Percentiles rank a stretch among this genome's conserved stretches.
Conservation (phyloP, 2,888 invertebrate species). For the Patella caerulea region DNA sequence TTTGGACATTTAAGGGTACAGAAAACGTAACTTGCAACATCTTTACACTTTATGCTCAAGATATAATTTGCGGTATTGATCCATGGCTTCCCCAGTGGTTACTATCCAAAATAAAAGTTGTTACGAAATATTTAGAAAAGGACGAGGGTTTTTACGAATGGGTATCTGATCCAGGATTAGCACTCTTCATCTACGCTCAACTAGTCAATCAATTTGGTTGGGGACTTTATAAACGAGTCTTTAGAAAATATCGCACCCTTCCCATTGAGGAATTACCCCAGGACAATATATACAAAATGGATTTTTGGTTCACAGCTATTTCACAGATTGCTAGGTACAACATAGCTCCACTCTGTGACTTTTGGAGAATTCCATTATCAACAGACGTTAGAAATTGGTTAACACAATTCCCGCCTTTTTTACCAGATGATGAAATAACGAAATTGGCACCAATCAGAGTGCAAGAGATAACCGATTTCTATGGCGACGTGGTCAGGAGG, state of each 20-base stretch:
- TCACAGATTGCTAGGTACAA: not conserved
- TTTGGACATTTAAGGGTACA: not conserved
- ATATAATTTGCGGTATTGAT: not conserved
- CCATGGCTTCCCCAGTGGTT: not conserved
- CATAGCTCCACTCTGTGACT: not conserved
- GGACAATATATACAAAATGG: not conserved
- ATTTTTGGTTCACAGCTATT: not conserved
- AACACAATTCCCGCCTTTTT: not conserved
- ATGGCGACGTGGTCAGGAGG: not conserved
- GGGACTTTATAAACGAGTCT: not conserved
- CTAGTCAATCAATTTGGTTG: not conserved
- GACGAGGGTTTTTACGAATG: not conserved
- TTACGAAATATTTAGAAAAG: not conserved
- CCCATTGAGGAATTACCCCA: not conserved
- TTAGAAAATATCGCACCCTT: not conserved
- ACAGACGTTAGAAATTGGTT: not conserved
- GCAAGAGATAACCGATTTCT: not conserved
- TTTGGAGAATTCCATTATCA: conserved; percentile 1
- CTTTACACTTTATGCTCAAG: not conserved
- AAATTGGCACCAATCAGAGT: not conserved
- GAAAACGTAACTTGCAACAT: not conserved
- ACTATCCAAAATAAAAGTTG: not conserved
- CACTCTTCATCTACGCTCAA: not conserved
- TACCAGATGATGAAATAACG: conserved; percentile 9
- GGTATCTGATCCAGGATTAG: not conserved